Evolutionary conservation across 2,113 vertebrate species (phyloP).

Genomic region (Acrocephalus arundinaceus): DNA sequence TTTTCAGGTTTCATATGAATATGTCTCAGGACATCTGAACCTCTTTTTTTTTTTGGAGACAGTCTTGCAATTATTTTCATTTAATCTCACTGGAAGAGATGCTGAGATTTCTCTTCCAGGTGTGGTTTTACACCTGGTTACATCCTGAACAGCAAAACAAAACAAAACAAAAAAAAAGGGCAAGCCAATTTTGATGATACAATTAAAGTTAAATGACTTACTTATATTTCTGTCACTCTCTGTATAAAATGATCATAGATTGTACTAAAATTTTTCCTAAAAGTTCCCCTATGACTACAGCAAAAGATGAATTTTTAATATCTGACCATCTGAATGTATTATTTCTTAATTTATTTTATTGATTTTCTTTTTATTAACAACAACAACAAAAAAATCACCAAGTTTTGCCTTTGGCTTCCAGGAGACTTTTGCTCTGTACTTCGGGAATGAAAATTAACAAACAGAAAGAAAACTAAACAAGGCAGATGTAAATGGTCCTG

Average conservation of each 20-base stretch:
- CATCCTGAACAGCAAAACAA: not conserved
- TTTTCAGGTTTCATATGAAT: not conserved
- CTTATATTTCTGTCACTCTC: not conserved
- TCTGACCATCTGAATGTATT: not conserved
- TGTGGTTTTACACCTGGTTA: not conserved
- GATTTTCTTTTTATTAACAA: not conserved
- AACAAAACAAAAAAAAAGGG: not conserved
- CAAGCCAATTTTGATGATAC: not conserved
- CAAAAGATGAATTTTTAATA: not conserved
- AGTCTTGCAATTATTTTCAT: not conserved
- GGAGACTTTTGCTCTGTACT: not conserved
- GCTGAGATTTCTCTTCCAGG: not conserved
- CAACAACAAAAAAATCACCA: not conserved
- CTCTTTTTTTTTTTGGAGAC: not conserved
- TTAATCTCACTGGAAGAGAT: not conserved
- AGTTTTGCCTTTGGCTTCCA: not conserved
- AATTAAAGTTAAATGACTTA: not conserved
- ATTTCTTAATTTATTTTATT: not conserved
- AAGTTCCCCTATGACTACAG: not conserved
- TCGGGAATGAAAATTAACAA: not conserved
- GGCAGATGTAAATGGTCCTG: not conserved
- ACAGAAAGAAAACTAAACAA: not conserved
- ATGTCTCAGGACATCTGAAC: not conserved
- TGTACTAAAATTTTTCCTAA: not conserved
- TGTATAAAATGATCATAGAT: not conserved